Evolutionary conservation across 1,140 invertebrate species (phyloP).

Genomic region (Lutraria rhynchaena): DNA sequence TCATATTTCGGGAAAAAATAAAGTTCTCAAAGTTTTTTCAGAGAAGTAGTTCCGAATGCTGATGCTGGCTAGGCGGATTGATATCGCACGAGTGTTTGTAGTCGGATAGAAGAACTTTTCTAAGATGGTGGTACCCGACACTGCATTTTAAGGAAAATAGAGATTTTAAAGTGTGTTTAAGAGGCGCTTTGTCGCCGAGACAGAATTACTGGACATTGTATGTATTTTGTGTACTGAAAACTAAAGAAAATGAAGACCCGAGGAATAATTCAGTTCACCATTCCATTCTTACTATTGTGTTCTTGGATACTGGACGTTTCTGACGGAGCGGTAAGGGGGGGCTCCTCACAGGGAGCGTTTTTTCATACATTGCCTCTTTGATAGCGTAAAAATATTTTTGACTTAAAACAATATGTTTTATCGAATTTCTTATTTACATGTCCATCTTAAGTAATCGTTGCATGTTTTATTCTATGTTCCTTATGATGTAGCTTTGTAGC

Average conservation of each 20-base stretch:
- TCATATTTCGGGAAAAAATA: too few relatives aligned
- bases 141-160: slow-evolving; percentile 13
- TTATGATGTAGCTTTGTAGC: too few relatives aligned
- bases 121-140: slow-evolving; percentile 56
- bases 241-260: slow-evolving; percentile 28
- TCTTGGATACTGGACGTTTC: slow-evolving; percentile 53
- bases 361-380: slow-evolving; percentile 38
- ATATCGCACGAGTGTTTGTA: slow-evolving; percentile 14
- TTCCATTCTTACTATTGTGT: slow-evolving; percentile 41
- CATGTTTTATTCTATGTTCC: too few relatives aligned
- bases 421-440: too few relatives aligned
- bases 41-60: slow-evolving; percentile 31
- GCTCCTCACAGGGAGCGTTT: not conserved
- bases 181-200: slow-evolving; percentile 50
- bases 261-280: slow-evolving; percentile 8
- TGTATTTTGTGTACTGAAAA: not conserved
- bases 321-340: slow-evolving; percentile 57
- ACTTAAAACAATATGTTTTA: too few relatives aligned
- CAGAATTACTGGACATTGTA: too few relatives aligned
- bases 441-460: too few relatives aligned
- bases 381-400: slow-evolving; percentile 3
- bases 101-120: slow-evolving; percentile 49
- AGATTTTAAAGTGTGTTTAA: slow-evolving; percentile 9
- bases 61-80: slow-evolving; percentile 13
- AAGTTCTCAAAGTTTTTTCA: not conserved